Percentiles rank a stretch among this genome's conserved stretches.
phyloP scores from a whole-genome alignment of 2,888 invertebrate genomes.

The Oscheius sp. region DNA sequence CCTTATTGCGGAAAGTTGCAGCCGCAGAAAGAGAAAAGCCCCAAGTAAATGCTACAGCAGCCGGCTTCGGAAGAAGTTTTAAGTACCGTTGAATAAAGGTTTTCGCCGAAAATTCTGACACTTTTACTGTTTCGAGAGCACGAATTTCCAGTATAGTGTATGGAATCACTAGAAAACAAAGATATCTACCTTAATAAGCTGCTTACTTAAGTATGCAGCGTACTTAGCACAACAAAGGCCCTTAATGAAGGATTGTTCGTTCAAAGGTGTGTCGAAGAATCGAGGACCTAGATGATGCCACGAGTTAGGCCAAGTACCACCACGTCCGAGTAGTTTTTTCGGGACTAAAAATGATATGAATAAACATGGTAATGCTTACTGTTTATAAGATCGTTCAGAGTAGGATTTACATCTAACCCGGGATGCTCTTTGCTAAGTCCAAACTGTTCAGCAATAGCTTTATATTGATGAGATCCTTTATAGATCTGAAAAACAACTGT shows the following conservation, averaged over 20 bases:
- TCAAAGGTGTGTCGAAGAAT: slow-evolving; percentile 67
- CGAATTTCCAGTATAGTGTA: slow-evolving; percentile 57
- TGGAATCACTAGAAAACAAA: slow-evolving; percentile 41
- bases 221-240: slow-evolving; percentile 66
- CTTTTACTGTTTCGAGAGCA: slow-evolving; percentile 49
- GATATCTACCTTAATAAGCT: not conserved
- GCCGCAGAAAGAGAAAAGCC: slow-evolving; percentile 61
- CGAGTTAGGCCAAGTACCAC: slow-evolving; percentile 39
- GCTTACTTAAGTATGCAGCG: slow-evolving; percentile 57
- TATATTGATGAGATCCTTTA: slow-evolving; percentile 61
- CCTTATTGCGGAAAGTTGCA: slow-evolving; percentile 60
- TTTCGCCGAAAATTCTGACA: slow-evolving; percentile 49
- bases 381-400: slow-evolving; percentile 50
- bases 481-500: slow-evolving; percentile 48
- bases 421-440: slow-evolving; percentile 66
- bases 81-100: slow-evolving; percentile 48
- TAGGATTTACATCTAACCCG: slow-evolving; percentile 62
- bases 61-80: slow-evolving; percentile 53
- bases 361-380: slow-evolving; percentile 22
- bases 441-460: slow-evolving; percentile 63
- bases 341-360: slow-evolving; percentile 43
- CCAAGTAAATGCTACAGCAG: slow-evolving; percentile 62
- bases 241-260: slow-evolving; percentile 67
- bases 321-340: slow-evolving; percentile 51
- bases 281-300: slow-evolving; percentile 64